A percentile compares a stretch with the other conserved stretches of the same genome.
phyloP scores from a whole-genome alignment of 2,113 vertebrate species.

The mouse (Mus musculus) region DNA sequence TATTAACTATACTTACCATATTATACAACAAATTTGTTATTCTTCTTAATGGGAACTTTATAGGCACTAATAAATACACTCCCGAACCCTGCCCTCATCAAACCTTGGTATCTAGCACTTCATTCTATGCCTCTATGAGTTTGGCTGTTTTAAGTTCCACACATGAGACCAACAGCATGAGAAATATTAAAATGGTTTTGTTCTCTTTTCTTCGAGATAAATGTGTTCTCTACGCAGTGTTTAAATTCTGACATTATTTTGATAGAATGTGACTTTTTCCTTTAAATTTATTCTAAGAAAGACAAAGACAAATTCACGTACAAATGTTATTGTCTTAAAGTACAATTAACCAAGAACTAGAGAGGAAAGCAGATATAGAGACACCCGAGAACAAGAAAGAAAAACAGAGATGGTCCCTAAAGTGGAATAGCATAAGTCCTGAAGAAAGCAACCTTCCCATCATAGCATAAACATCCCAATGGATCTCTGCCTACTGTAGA shows the following conservation, averaged over 20 bases:
- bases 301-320: neutral
- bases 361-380: neutral
- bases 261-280: neutral
- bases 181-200: neutral
- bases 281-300: conserved; percentile 24
- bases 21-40: neutral
- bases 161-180: neutral
- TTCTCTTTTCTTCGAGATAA: neutral
- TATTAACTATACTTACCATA: neutral
- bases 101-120: neutral
- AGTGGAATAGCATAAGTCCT: neutral
- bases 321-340: neutral
- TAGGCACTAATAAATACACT: neutral
- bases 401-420: neutral
- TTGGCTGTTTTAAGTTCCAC: neutral
- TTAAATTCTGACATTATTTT: neutral
- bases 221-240: neutral
- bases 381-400: neutral
- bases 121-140: neutral
- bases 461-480: neutral
- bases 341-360: neutral
- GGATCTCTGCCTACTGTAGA: neutral
- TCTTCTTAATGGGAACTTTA: neutral
- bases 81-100: neutral
- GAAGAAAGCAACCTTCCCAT: neutral